These are phyloP conservation scores for Numida meleagris DNA, from an alignment of 2,113 vertebrate species.

Conservation along the genomic window DNA sequence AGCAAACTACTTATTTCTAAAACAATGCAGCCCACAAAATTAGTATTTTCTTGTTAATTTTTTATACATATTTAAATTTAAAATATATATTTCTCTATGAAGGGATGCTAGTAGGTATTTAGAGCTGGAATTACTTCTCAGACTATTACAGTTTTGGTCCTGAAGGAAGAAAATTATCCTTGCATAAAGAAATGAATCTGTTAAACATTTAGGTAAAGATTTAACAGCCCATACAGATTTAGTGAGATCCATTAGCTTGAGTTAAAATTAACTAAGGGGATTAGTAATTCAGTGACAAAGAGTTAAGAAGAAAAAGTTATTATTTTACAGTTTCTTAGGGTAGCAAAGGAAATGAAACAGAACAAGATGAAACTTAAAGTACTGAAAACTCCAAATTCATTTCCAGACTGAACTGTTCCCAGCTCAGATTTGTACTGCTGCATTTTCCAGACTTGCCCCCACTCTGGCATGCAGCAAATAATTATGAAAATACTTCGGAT, in stretches of 20 bases:
- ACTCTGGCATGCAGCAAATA: not conserved
- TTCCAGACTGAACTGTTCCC: not conserved
- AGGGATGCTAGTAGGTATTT: not conserved
- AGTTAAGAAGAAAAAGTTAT: not conserved
- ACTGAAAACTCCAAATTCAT: not conserved
- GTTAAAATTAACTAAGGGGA: slow-evolving; percentile 37
- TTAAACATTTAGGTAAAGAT: not conserved
- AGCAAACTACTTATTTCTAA: not conserved
- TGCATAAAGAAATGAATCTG: slow-evolving; percentile 13
- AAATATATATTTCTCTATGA: not conserved
- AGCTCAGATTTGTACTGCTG: not conserved
- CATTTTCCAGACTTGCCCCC: not conserved
- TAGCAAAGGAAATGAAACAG: not conserved
- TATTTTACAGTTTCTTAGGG: not conserved
- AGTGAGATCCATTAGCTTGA: not conserved
- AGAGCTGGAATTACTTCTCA: not conserved
- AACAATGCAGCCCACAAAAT: not conserved
- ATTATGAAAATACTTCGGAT: not conserved
- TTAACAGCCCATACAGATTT: not conserved
- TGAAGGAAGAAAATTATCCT: not conserved
- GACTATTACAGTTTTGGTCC: not conserved
- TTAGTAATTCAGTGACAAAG: slow-evolving; percentile 5
- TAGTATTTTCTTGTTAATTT: not conserved
- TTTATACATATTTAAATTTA: not conserved
- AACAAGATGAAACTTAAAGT: not conserved